Conservation (phyloP, 2,888 invertebrate species). For the Arenicola marina region DNA sequence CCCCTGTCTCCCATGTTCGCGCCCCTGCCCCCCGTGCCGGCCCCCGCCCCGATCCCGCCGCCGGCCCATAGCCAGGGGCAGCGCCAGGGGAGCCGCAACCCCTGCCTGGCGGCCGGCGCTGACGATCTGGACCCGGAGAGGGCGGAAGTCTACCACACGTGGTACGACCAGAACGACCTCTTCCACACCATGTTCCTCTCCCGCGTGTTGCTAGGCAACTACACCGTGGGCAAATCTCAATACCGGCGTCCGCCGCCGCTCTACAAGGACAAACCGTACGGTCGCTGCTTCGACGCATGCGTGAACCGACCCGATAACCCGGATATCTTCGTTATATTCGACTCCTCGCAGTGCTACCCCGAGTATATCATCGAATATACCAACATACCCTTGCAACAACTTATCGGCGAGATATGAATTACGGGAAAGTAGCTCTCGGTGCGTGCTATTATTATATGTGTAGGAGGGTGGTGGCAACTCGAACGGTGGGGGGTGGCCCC, state of each 20-base stretch:
- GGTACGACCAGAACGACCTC: constrained; percentile 7
- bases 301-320: constrained; percentile 51
- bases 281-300: constrained; percentile 53
- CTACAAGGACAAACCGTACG: constrained; percentile 44
- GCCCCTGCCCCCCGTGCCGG: too few species aligned
- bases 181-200: constrained; percentile 46
- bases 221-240: constrained; percentile 43
- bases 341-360: constrained; percentile 55
- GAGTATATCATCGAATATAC: constrained; percentile 54
- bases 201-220: constrained; percentile 50
- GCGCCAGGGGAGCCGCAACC: too few species aligned
- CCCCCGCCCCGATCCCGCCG: too few species aligned
- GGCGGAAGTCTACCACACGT: constrained; percentile 6
- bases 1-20: neutral
- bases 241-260: constrained; percentile 47
- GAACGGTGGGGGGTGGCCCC: too few species aligned
- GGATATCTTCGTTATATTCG: constrained; percentile 55
- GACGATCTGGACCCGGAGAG: neutral
- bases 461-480: too few species aligned
- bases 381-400: too few species aligned
- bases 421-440: too few species aligned
- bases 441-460: too few species aligned
- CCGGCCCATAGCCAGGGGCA: too few species aligned
- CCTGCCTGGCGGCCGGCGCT: neutral
- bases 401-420: too few species aligned